A percentile compares a stretch with the other conserved stretches of the same genome.
Conservation (phyloP, 2,113 vertebrate species). For the Peromyscus maniculatus region DNA sequence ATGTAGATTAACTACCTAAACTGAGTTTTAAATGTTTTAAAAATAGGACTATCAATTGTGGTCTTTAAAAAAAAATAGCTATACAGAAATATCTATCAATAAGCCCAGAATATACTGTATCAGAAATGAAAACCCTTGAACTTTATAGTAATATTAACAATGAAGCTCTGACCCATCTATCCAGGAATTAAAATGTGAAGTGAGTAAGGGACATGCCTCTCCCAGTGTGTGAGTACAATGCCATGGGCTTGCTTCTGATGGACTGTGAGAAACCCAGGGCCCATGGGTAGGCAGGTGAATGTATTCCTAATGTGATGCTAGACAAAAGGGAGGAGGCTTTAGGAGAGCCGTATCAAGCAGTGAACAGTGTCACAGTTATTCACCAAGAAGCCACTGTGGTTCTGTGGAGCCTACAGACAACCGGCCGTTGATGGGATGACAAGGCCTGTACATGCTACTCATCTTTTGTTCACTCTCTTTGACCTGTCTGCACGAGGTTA, state of each 20-base stretch:
- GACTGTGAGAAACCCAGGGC: neutral
- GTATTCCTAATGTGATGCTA: neutral
- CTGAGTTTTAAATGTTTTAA: neutral
- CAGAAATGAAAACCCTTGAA: neutral
- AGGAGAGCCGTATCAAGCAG: neutral
- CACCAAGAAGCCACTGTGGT: neutral
- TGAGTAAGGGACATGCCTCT: neutral
- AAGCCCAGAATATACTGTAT: neutral
- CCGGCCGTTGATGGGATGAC: neutral
- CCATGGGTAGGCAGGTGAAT: rapidly evolving
- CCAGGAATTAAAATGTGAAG: neutral
- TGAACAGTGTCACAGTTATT: too few species aligned
- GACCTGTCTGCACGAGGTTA: neutral
- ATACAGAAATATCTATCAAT: too few species aligned
- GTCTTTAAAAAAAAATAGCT: neutral
- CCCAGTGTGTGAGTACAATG: neutral
- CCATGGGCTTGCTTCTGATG: rapidly evolving
- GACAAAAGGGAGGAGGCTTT: too few species aligned
- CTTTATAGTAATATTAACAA: neutral
- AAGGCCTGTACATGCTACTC: rapidly evolving
- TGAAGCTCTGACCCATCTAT: neutral
- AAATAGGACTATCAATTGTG: neutral
- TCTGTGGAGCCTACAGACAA: too few species aligned
- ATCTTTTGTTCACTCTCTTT: neutral
- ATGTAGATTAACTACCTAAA: neutral